These are phyloP conservation scores for Coilia nasus DNA, from an alignment of 2,797 vertebrate genomes.

Conservation along the genomic window DNA sequence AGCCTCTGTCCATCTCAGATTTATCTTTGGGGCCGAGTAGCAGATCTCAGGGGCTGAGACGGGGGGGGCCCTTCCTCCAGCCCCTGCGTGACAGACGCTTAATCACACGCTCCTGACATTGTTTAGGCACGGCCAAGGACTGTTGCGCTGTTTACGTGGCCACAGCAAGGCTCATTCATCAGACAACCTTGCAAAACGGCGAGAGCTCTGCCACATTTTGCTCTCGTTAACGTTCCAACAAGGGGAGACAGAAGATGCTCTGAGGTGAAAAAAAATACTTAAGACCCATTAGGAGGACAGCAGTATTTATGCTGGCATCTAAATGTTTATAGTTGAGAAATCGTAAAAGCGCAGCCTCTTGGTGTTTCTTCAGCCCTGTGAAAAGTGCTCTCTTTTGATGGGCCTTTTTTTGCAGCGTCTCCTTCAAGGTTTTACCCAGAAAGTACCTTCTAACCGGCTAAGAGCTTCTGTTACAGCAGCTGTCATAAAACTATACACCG, in stretches of 20 bases:
- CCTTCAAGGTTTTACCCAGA: background rate
- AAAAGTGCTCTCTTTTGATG: constrained; percentile 1
- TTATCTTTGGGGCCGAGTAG: background rate
- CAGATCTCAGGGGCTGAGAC: background rate
- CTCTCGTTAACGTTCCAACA: constrained; percentile 1
- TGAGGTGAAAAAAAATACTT: background rate
- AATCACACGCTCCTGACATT: constrained; percentile 7
- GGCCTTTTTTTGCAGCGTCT: background rate
- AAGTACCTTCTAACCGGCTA: background rate
- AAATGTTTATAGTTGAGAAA: background rate
- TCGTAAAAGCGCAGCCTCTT: background rate
- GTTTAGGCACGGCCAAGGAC: constrained; percentile 25
- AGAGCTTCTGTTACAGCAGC: background rate
- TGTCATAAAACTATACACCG: background rate
- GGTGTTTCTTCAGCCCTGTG: background rate
- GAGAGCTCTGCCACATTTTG: background rate
- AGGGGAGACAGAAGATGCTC: constrained; percentile 15
- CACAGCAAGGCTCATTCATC: background rate
- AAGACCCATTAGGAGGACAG: background rate
- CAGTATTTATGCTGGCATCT: background rate
- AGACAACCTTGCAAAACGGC: background rate
- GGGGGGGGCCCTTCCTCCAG: background rate
- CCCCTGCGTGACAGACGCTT: constrained; percentile 2
- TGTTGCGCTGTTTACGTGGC: constrained; percentile 19
- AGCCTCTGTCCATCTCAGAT: background rate